A percentile compares a stretch with the other conserved stretches of the same genome.
Evolutionary conservation across 2,888 invertebrate genomes (phyloP).

Genomic region (Smittia aterrima): DNA sequence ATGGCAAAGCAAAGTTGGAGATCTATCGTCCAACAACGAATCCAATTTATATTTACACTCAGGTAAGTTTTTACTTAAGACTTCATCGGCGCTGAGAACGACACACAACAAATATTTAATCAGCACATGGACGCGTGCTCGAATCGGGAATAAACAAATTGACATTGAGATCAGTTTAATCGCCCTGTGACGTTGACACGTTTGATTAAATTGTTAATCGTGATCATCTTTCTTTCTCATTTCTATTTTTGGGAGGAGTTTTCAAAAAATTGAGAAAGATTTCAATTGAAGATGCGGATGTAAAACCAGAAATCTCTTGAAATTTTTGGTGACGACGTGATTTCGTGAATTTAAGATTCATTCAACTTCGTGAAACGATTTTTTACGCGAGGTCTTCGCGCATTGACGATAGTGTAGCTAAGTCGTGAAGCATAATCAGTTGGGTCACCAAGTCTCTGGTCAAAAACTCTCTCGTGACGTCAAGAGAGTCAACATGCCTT

Average conservation of each 20-base stretch:
- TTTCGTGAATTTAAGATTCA: neutral
- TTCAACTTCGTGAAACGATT: neutral
- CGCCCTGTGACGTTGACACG: neutral
- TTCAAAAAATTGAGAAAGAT: no score
- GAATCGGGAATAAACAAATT: neutral
- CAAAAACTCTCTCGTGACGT: constrained; percentile 9
- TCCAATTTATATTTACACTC: constrained; percentile 55
- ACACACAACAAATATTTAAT: neutral
- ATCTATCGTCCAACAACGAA: constrained; percentile 60
- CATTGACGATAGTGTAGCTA: neutral
- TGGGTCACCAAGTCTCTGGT: neutral
- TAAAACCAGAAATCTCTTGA: neutral
- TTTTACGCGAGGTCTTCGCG: neutral
- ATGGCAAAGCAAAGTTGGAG: constrained; percentile 59
- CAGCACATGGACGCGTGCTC: neutral
- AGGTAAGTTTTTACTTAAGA: constrained; percentile 50
- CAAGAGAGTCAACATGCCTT: constrained; percentile 32
- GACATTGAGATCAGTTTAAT: neutral
- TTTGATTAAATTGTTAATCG: neutral
- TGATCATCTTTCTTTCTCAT: neutral
- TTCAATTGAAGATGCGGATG: neutral
- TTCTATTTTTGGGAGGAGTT: neutral
- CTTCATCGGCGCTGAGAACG: constrained; percentile 6
- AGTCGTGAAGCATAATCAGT: neutral
- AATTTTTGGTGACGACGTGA: neutral